phyloP scores from a whole-genome alignment of 2,797 vertebrate species.

The Octomys mimax region DNA sequence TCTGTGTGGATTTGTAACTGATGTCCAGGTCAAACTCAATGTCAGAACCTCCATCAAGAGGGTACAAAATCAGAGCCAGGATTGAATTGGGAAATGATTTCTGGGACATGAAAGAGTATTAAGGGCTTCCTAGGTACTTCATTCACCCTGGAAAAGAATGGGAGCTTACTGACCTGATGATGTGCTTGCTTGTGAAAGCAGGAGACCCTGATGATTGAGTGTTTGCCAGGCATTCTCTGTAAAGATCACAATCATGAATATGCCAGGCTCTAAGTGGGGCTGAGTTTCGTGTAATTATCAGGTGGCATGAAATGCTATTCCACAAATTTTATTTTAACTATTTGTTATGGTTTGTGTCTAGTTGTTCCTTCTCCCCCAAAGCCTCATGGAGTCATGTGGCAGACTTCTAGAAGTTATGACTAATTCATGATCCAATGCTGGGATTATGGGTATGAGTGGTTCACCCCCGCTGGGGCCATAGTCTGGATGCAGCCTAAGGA shows the following conservation, averaged over 20 bases:
- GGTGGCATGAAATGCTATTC: not conserved
- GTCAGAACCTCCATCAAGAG: not conserved
- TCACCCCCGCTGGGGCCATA: too few species aligned
- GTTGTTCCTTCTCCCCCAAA: too few species aligned
- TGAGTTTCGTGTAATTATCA: not conserved
- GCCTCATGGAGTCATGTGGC: too few species aligned
- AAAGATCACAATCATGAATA: not conserved
- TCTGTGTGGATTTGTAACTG: not conserved
- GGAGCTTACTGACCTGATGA: not conserved
- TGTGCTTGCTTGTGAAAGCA: not conserved
- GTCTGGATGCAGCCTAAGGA: too few species aligned
- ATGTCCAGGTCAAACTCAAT: not conserved
- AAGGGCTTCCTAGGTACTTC: fast-evolving
- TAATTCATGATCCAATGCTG: too few species aligned
- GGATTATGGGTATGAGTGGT: too few species aligned
- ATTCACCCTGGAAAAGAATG: not conserved
- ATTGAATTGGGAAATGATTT: not conserved
- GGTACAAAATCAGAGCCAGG: not conserved
- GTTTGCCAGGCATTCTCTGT: not conserved
- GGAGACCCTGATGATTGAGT: fast-evolving
- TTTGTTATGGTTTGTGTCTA: not conserved
- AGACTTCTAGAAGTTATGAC: too few species aligned
- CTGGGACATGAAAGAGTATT: fast-evolving
- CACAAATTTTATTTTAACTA: not conserved
- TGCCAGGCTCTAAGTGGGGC: not conserved